Base-by-base conservation (phyloP, 2,797 vertebrate species). In the Acanthis flammea region DNA sequence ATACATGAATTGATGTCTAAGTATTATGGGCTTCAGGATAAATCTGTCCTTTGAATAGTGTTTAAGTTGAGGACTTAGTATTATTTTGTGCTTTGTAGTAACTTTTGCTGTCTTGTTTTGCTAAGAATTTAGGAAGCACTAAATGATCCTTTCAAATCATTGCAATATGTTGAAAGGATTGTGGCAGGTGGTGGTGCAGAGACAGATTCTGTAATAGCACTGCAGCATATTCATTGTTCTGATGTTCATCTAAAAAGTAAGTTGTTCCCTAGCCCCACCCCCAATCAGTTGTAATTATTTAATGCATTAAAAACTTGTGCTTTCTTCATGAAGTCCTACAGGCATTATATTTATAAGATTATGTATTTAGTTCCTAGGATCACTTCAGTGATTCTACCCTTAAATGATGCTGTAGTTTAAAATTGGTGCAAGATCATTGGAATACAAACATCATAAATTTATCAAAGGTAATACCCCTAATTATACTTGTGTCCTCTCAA, bases 221-320 rank as follows among this genome's bases (percentile, higher is more conserved):
- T 76, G 53, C 51, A 77, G 39, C 4, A 1, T 67, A n/a, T 61
- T 76, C 37, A 19, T 31, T 58, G 58, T 85, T 73, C 35, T 71
- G 44, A 58, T 37, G 19, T 30, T 54, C 51, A 39, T 41, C 17
- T 74, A 17, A 61, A 48, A 61, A 60, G 11, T 63, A 61, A 60
- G 11, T 63, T 2, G 1, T 68, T 51, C n/a, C 21, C 16, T 70
- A 35, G 25, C 68, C 16, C 30, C 1, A 1, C 4, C 10, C 9
- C 39, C 8, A 14, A 18, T 45, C 51, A 57, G 22, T 3, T 94
- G 28, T 53, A 78, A 78, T 41, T 2, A 58, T 53, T 87, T 41
- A 35, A 58, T 48, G 45, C 21, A 12, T 75, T 63, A 67, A 57
- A 80, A 80, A 11, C 37, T 48, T 7, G 2, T 9, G 41, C 41